Evolutionary conservation across 1,140 invertebrate genomes (phyloP).

Genomic region (Heliconius congener): DNA sequence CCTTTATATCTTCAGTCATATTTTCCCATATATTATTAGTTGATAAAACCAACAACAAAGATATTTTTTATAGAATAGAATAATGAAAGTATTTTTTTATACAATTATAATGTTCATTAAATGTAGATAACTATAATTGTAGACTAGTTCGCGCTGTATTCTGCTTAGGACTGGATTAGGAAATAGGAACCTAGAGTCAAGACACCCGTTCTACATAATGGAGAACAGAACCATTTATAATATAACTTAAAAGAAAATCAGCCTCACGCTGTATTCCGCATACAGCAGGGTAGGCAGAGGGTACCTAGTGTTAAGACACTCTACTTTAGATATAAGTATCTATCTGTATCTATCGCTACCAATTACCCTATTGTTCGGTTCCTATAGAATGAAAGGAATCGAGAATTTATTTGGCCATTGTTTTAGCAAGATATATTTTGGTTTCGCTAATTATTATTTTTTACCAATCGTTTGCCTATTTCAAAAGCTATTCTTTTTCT

Average conservation of each 20-base stretch:
- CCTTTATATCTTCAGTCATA: neutral
- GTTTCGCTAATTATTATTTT: neutral
- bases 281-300: too few species aligned
- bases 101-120: too few species aligned
- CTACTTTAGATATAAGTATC: conserved; percentile 40
- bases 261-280: too few species aligned
- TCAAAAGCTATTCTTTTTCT: conserved; percentile 9
- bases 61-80: neutral
- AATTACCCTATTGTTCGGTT: conserved; percentile 41
- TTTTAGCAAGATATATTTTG: conserved; percentile 7
- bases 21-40: neutral
- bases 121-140: too few species aligned
- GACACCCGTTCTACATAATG: too few species aligned
- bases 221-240: conserved; percentile 11
- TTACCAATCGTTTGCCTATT: conserved; percentile 7
- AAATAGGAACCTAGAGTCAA: too few species aligned
- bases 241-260: conserved; percentile 14
- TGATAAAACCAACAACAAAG: too few species aligned
- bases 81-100: too few species aligned
- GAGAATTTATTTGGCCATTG: conserved; percentile 1
- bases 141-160: too few species aligned
- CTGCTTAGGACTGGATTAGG: too few species aligned
- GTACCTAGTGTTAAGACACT: too few species aligned
- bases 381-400: neutral
- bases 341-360: conserved; percentile 40